Conservation (phyloP, 2,113 vertebrate genomes). For the Chrysemys picta region DNA sequence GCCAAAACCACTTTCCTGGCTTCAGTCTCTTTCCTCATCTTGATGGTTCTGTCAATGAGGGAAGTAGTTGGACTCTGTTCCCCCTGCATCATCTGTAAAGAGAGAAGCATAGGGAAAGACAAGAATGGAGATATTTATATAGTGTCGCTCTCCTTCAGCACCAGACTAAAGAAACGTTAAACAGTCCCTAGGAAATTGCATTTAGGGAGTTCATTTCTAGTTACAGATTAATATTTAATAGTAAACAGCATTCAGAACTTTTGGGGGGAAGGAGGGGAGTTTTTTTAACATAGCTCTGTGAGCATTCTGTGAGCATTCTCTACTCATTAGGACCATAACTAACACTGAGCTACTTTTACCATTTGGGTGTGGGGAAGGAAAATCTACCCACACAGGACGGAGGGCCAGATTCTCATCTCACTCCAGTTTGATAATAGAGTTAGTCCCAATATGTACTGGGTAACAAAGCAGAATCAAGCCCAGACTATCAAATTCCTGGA, state of each 20-base stretch:
- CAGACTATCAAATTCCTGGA: not conserved
- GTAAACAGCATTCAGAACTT: not conserved
- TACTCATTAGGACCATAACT: not conserved
- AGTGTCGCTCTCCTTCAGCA: not conserved
- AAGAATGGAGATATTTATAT: not conserved
- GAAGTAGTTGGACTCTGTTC: constrained; percentile 75
- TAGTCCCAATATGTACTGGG: not conserved
- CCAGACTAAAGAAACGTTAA: not conserved
- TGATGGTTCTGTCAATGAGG: constrained; percentile 91
- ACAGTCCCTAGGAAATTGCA: rapidly evolving
- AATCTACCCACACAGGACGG: not conserved
- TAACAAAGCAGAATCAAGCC: not conserved
- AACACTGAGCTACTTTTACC: not conserved
- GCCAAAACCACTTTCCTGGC: constrained; percentile 89
- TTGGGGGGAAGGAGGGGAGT: not conserved
- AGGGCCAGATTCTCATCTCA: not conserved
- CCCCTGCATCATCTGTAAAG: constrained; percentile 66
- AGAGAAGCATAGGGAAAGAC: not conserved
- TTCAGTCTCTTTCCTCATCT: constrained; percentile 91
- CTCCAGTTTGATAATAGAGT: not conserved
- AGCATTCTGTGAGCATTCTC: not conserved
- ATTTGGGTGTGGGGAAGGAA: not conserved
- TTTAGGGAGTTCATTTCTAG: not conserved
- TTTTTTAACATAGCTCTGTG: rapidly evolving
- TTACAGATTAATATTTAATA: not conserved